Percentiles rank a stretch among this genome's conserved stretches.
Conservation (phyloP, 2,113 vertebrate genomes). For the Pollachius pollachius region DNA sequence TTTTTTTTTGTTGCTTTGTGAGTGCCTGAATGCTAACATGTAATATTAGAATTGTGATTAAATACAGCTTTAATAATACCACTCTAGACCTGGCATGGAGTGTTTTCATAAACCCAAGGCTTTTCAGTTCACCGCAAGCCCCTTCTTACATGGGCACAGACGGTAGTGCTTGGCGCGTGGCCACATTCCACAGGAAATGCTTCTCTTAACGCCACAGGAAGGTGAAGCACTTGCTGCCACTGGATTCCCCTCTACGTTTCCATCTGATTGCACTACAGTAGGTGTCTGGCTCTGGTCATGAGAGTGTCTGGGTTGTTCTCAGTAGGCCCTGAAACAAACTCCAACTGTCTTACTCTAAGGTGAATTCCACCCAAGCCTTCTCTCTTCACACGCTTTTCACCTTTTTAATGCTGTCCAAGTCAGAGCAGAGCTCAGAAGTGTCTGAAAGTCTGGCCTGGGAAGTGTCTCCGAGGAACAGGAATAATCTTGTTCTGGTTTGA, state of each 20-base stretch:
- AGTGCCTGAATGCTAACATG: too few species aligned
- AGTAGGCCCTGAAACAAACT: slow-evolving; percentile 21
- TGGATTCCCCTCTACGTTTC: slow-evolving; percentile 38
- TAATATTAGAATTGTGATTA: not conserved
- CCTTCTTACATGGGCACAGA: slow-evolving; percentile 21
- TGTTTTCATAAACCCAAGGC: slow-evolving; percentile 35
- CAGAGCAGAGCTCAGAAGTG: slow-evolving; percentile 44
- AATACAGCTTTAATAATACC: not conserved
- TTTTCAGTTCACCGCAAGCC: not conserved
- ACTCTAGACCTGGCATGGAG: not conserved
- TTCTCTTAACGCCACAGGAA: slow-evolving; percentile 58
- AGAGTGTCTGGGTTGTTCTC: slow-evolving; percentile 31
- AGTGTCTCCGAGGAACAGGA: slow-evolving; percentile 54
- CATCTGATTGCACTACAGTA: slow-evolving; percentile 45
- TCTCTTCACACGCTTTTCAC: slow-evolving; percentile 7
- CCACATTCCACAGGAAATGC: slow-evolving; percentile 57
- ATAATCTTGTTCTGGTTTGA: slow-evolving; percentile 50
- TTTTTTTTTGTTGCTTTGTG: too few species aligned
- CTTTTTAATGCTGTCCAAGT: slow-evolving; percentile 17
- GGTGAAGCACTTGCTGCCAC: slow-evolving; percentile 39
- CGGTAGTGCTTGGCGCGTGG: slow-evolving; percentile 24
- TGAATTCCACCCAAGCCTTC: slow-evolving; percentile 2
- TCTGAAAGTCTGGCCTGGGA: slow-evolving; percentile 39
- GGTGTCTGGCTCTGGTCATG: slow-evolving; percentile 19
- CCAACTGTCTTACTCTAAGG: slow-evolving; percentile 5